Conservation (phyloP, 2,113 vertebrate species). For the Antechinus stuartii region DNA sequence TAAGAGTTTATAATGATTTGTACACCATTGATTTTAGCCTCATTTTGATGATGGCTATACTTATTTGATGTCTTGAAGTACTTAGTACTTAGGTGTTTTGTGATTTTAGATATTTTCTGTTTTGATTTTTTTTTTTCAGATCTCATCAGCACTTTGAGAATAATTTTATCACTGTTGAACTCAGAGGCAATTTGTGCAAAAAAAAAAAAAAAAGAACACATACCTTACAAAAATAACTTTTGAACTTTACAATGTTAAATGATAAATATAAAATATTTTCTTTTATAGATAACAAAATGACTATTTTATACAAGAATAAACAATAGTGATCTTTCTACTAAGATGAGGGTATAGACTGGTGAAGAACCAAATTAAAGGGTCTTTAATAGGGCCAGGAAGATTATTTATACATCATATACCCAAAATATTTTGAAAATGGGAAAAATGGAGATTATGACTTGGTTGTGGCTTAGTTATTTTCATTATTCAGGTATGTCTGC, state of each 20-base stretch:
- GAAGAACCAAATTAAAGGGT: neutral
- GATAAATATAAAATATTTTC: neutral
- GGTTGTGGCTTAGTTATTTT: neutral
- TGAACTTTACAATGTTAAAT: neutral
- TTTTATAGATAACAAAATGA: neutral
- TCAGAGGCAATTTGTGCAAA: neutral
- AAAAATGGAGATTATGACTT: neutral
- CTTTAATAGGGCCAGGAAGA: neutral
- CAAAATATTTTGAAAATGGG: neutral
- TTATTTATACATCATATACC: neutral
- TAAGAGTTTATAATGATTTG: neutral
- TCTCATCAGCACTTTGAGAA: neutral
- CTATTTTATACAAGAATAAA: neutral
- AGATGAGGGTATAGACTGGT: neutral
- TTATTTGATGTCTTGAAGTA: conserved; percentile 7
- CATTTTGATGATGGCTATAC: neutral
- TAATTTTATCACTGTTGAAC: neutral
- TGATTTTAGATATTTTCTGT: conserved; percentile 40
- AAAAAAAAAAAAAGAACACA: neutral
- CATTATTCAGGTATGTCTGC: neutral
- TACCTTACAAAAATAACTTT: neutral
- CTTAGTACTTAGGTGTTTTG: neutral
- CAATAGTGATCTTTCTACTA: neutral
- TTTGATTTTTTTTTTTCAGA: conserved; percentile 21
- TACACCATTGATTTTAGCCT: neutral